These are phyloP conservation scores for Chionomys nivalis DNA, from an alignment of 2,113 vertebrate species.

Conservation along the genomic window DNA sequence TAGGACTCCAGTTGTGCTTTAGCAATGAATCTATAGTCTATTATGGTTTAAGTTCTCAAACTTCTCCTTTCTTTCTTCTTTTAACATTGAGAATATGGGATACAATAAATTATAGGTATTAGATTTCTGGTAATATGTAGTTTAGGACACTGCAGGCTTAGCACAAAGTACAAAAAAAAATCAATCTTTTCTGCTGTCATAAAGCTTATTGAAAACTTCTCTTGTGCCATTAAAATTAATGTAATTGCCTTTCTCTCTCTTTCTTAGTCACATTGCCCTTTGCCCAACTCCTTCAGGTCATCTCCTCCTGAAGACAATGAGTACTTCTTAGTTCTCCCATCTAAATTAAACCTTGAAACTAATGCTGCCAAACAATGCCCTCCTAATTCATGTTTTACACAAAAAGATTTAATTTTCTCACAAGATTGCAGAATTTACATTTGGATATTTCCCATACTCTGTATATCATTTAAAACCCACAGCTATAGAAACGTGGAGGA, in stretches of 20 bases:
- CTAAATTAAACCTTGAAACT: constrained; percentile 56
- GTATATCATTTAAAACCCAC: constrained; percentile 62
- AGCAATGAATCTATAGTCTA: constrained; percentile 60
- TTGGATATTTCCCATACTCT: constrained; percentile 46
- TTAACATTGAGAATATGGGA: constrained; percentile 65
- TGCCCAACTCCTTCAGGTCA: constrained; percentile 7
- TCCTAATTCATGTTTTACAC: constrained; percentile 42
- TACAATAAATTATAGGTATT: background rate
- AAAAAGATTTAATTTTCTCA: constrained; percentile 59
- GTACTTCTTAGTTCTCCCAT: constrained; percentile 11
- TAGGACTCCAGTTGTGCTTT: constrained; percentile 43
- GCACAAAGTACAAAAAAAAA: constrained; percentile 69
- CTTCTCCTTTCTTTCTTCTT: constrained; percentile 38
- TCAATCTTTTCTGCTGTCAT: constrained; percentile 70
- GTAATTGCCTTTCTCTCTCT: constrained; percentile 60
- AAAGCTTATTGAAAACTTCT: constrained; percentile 72
- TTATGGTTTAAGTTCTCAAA: constrained; percentile 43
- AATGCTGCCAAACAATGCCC: constrained; percentile 45
- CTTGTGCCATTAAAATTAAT: constrained; percentile 76
- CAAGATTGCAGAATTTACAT: constrained; percentile 31
- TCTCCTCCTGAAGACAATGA: constrained; percentile 42
- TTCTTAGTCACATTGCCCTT: constrained; percentile 37
- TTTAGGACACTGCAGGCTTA: constrained; percentile 46
- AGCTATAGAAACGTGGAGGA: background rate
- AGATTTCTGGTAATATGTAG: constrained; percentile 58